Percentiles rank a stretch among this genome's conserved stretches.
Conservation (phyloP, 1,140 invertebrate genomes). For the Zophobas atratus region DNA sequence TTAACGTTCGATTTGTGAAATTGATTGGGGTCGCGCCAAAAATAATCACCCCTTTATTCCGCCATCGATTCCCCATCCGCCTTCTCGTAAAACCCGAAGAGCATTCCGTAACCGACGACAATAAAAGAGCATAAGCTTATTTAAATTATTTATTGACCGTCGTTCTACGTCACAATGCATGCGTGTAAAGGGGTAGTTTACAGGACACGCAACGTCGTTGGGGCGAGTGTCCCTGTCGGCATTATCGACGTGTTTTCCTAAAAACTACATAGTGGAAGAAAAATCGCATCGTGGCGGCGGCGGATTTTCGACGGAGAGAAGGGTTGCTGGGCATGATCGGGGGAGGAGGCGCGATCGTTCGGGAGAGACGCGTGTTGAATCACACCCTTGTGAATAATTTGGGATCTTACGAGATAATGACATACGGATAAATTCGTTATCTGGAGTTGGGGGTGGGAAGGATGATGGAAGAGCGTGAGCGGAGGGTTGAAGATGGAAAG, state of each 20-base stretch:
- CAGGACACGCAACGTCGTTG: constrained; percentile 28
- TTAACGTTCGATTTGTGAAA: too few species aligned
- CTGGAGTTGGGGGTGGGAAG: not conserved
- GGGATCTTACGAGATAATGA: not conserved
- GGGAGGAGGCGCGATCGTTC: not conserved
- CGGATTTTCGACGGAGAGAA: too few species aligned
- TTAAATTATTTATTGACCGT: constrained; percentile 35
- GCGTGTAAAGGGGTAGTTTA: constrained; percentile 40
- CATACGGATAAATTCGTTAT: constrained; percentile 13
- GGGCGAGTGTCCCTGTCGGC: constrained; percentile 34
- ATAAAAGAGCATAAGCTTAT: constrained; percentile 38
- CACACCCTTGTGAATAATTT: constrained; percentile 21
- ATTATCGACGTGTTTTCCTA: constrained; percentile 31
- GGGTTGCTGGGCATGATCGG: too few species aligned
- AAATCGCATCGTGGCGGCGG: too few species aligned
- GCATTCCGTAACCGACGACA: constrained; percentile 18
- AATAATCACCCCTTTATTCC: constrained; percentile 6
- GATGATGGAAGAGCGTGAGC: not conserved
- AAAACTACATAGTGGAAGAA: too few species aligned
- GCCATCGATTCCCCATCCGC: not conserved
- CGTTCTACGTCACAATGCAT: constrained; percentile 38
- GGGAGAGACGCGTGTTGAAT: constrained; percentile 13
- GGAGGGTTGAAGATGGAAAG: not conserved
- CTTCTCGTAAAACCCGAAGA: not conserved
- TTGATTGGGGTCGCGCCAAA: not conserved